Evolutionary conservation across 2,113 vertebrate genomes (phyloP).

Genomic region (Corydoras sp.): DNA sequence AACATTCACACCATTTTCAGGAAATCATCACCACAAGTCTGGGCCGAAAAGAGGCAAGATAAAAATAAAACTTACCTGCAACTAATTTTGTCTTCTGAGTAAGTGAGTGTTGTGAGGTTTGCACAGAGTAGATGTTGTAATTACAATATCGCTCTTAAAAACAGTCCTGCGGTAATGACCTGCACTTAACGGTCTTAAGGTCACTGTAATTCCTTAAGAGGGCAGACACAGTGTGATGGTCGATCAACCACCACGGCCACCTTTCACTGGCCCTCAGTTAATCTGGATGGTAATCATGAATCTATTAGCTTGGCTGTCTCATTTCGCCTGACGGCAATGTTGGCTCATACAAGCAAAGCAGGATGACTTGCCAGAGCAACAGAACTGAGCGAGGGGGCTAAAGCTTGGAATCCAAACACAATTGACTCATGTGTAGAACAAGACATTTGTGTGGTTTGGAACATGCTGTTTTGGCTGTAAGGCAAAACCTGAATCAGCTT

Average conservation of each 20-base stretch:
- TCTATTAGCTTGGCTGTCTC: constrained; percentile 50
- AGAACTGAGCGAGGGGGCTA: constrained; percentile 10
- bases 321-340: constrained; percentile 37
- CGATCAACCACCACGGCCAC: constrained; percentile 18
- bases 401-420: constrained; percentile 13
- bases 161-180: too few relatives aligned
- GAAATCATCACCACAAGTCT: too few relatives aligned
- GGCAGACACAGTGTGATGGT: neutral
- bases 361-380: constrained; percentile 40
- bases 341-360: constrained; percentile 45
- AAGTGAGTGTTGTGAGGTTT: too few relatives aligned
- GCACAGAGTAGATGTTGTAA: too few relatives aligned
- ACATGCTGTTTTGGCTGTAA: constrained; percentile 2
- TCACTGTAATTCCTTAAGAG: neutral
- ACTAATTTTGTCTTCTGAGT: too few relatives aligned
- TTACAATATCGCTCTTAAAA: too few relatives aligned
- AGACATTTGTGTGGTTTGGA: constrained; percentile 16
- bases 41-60: too few relatives aligned
- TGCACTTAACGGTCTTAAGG: neutral
- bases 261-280: constrained; percentile 26
- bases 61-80: too few relatives aligned
- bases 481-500: neutral
- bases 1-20: too few relatives aligned
- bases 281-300: constrained; percentile 35
- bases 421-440: constrained; percentile 5